These are phyloP conservation scores for Phyto melanocephala DNA, from an alignment of 2,888 invertebrate genomes.

Conservation along the genomic window DNA sequence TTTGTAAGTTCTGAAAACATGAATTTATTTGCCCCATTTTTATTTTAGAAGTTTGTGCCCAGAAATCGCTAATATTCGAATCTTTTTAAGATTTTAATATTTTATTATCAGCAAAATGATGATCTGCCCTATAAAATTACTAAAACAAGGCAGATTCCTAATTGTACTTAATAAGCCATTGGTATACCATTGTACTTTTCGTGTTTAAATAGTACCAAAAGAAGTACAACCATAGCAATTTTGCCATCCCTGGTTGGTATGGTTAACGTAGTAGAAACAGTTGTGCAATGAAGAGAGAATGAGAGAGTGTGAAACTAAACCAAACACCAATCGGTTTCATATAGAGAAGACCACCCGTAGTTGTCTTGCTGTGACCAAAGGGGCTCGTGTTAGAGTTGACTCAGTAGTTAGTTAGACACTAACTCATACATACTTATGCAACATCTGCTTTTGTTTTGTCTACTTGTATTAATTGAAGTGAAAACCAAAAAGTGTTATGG, in stretches of 20 bases:
- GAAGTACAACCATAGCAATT: too few species aligned
- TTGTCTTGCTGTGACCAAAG: slow-evolving; percentile 59
- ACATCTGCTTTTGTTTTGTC: slow-evolving; percentile 6
- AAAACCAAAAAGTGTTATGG: slow-evolving; percentile 8
- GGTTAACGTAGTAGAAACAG: neutral
- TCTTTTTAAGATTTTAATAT: too few species aligned
- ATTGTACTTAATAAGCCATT: too few species aligned
- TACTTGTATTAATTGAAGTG: slow-evolving; percentile 1
- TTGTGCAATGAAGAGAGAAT: neutral
- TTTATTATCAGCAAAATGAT: too few species aligned
- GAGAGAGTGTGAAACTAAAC: neutral
- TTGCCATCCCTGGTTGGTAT: neutral
- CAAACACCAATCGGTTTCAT: slow-evolving; percentile 25
- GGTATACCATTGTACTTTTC: too few species aligned
- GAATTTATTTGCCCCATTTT: too few species aligned
- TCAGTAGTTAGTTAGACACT: slow-evolving; percentile 1
- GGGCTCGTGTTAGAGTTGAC: slow-evolving; percentile 62
- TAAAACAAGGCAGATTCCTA: too few species aligned
- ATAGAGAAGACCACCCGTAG: slow-evolving; percentile 55
- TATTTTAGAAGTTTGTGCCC: too few species aligned
- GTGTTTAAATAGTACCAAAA: too few species aligned
- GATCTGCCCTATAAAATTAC: too few species aligned
- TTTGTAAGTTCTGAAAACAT: too few species aligned
- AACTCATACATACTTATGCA: neutral
- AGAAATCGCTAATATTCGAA: too few species aligned